A percentile compares a stretch with the other conserved stretches of the same genome.
Evolutionary conservation across 30 jellyfish, hydroid and myxozoan genomes (phyloP).

Genomic region (Rhopilema esculentum): DNA sequence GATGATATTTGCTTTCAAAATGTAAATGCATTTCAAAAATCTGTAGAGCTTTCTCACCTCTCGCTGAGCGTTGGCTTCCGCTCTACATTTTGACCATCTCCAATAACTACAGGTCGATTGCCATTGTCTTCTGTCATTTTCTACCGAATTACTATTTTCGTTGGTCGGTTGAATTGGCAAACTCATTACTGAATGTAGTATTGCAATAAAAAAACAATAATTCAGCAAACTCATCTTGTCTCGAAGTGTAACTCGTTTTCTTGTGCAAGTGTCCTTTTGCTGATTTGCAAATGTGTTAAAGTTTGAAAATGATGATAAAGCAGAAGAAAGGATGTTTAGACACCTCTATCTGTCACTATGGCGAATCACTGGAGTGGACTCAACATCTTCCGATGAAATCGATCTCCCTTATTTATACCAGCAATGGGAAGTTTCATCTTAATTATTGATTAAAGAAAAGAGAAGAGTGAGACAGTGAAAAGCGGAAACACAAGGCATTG

Average conservation of each 20-base stretch:
- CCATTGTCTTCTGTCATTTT: constrained; percentile 59
- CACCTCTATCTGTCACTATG: neutral
- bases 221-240: neutral
- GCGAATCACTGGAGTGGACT: neutral
- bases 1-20: no score
- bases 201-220: neutral
- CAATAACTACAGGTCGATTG: constrained; percentile 76
- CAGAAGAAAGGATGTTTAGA: neutral
- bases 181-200: neutral
- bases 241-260: neutral
- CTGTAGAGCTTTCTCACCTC: constrained; percentile 10
- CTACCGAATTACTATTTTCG: neutral
- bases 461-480: constrained; percentile 6
- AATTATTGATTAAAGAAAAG: constrained; percentile 13
- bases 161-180: neutral
- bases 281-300: neutral
- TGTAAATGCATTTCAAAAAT: no score
- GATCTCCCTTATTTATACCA: neutral
- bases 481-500: constrained; percentile 49
- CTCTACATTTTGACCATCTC: constrained; percentile 84
- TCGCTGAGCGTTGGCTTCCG: constrained; percentile 9
- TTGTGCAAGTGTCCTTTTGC: neutral
- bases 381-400: neutral
- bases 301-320: neutral
- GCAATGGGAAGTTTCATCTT: neutral